Evolutionary conservation across 2,113 vertebrate genomes (phyloP), one percentile per base, ranked within the genome.

Genomic region (Gadus macrocephalus): DNA sequence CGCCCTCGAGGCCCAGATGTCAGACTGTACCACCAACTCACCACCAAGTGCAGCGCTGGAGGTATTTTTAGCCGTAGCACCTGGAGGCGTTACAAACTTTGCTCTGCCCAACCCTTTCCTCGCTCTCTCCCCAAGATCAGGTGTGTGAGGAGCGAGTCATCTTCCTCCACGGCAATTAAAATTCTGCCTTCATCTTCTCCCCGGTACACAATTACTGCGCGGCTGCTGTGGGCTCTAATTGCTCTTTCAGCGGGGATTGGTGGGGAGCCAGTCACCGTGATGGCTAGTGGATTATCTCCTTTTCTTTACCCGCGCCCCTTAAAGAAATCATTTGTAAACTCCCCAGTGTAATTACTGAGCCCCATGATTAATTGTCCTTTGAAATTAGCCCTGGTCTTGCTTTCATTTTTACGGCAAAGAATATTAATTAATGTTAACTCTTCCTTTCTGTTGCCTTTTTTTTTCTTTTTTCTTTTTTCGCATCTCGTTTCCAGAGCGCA

Each of bases 381-480:
- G 97, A 98, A 98, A 98, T 98, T 98, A 98, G 96, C 94, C 90
- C 94, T 88, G 95, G 94, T 94, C 95, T 95, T 93, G 93, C 95
- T 98, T 98, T 97, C 95, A 96, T 96, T 97, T 93, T 97, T 94
- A 96, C 93, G 89, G 94, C 95, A 94, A 93, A 91, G 94, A 96
- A 97, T 99, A 98, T 98, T 98, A 99, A 99, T 98, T 98, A 97
- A 98, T 95, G 95, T 96, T 97, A 98, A 96, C 94, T 93, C 93
- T 79, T 72, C 63, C 74, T 80, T 49, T 12, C 42, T 49, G 9
- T 49, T 2, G 83, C 71, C 63, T 71, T 85, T 83, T 84, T 79
- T 53, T 53, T 20, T 20, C 20, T 20, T 20, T 49, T 49, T 49
- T 69, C 9, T 66, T 22, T 12, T 2, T 35, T 68, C 9, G 19